Conservation (phyloP, 1,140 invertebrate genomes). For the Calephelis nemesis region DNA sequence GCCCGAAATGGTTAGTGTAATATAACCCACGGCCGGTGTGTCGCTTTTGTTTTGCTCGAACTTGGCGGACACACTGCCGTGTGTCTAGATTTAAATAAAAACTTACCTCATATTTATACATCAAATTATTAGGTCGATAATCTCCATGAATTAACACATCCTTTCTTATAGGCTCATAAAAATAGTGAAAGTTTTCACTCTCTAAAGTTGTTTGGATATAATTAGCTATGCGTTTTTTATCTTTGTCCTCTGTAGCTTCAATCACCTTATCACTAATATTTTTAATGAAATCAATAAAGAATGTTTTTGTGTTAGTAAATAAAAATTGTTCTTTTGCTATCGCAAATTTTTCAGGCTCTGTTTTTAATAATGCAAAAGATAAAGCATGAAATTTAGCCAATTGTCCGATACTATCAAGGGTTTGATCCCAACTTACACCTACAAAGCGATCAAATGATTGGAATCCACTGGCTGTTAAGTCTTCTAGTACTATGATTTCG, state of each 20-base stretch:
- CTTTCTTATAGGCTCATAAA: conserved; percentile 23
- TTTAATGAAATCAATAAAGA: conserved; percentile 20
- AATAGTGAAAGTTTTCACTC: conserved; percentile 11
- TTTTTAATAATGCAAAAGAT: conserved; percentile 31
- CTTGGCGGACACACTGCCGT: too few species aligned
- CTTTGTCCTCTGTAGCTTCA: conserved; percentile 24
- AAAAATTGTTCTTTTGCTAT: neutral
- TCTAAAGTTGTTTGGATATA: conserved; percentile 20
- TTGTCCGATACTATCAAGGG: conserved; percentile 28
- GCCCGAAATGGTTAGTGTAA: too few species aligned
- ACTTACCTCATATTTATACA: conserved; percentile 30
- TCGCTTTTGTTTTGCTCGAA: too few species aligned
- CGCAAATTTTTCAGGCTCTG: conserved; percentile 28
- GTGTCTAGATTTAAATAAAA: neutral
- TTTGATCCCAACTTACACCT: conserved; percentile 36
- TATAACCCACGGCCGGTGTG: too few species aligned
- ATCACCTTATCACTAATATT: conserved; percentile 25
- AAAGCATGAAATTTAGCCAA: conserved; percentile 39
- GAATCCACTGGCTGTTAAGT: conserved; percentile 31
- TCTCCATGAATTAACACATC: conserved; percentile 41
- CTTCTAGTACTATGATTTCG: conserved; percentile 38
- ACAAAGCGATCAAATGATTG: conserved; percentile 33
- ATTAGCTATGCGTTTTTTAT: conserved; percentile 22
- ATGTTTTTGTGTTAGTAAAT: neutral
- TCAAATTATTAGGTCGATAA: conserved; percentile 42